Base-by-base conservation (phyloP, 2,888 invertebrate species). In the Drosophila putrida region DNA sequence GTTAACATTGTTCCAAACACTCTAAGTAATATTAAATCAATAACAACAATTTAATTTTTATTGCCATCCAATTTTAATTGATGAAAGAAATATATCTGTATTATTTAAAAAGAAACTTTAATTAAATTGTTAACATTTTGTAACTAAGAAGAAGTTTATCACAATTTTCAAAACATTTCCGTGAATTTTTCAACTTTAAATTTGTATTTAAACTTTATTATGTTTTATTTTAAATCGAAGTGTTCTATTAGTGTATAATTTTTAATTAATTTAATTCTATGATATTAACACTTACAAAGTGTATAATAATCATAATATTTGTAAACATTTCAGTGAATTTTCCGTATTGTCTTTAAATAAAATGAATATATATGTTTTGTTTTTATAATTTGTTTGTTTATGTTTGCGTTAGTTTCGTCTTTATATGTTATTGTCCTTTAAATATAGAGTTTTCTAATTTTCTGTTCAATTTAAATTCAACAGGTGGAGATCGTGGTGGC, bases 401-500 rank as follows among this genome's bases (percentile, higher is more conserved):
- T 5, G 13, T 31, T 15, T 51, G 11, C 20, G 2, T 35, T 4
- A 13, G 20, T 51, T 11, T 35, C 5, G 25, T n/a, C 6, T 6
- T 5, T 27, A 10, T 4, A 4, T 20, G 35, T 20, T n/a, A n/a
- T 50, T n/a, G 25, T 27, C 6, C 6, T 38, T 11, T 11, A 28
- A 33, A 54, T 13, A 3, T 41, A 1, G 9, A n/a, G 4, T 4
- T 5, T 20, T 20, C 0, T 41, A 54, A 54, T 20, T 41, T 28
- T 41, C 5, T 28, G 1, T 6, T 15, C 4, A 15, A 13, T 46
- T 31, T 4, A 4, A 20, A 20, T 10, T 31, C n/a, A 41, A 54
- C 33, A 54, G 61, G 49, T 6, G 62, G 70, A 4, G 60, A 67
- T 10, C 54, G 57, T 4, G 69, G 80, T 0, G 63, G 72, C 1